Evolutionary conservation across 2,113 vertebrate genomes (phyloP).

Genomic region (Pedetes capensis): DNA sequence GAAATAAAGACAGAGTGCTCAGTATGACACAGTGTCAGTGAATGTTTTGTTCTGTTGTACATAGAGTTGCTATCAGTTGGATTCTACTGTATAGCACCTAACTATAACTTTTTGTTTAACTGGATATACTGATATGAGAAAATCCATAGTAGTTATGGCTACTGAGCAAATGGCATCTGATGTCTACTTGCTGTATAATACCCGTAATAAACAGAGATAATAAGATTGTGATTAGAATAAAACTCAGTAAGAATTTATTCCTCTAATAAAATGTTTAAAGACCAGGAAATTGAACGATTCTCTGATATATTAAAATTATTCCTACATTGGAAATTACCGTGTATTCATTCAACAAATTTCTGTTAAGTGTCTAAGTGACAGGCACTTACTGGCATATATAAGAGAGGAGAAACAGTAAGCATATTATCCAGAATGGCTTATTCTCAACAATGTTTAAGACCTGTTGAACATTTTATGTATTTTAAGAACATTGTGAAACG

Average conservation of each 20-base stretch:
- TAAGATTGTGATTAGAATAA: conserved; percentile 30
- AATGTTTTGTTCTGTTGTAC: no score
- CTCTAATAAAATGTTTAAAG: conserved; percentile 65
- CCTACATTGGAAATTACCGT: conserved; percentile 45
- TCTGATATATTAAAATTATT: conserved; percentile 57
- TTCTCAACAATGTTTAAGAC: conserved; percentile 21
- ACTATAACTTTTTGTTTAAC: background rate
- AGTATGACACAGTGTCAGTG: no score
- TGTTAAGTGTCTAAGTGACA: conserved; percentile 9
- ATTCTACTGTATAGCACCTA: no score
- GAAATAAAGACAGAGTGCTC: no score
- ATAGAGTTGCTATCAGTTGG: no score
- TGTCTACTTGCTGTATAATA: background rate
- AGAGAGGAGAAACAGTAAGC: background rate
- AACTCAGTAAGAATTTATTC: conserved; percentile 51
- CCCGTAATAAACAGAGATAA: conserved; percentile 58
- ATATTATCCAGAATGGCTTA: background rate
- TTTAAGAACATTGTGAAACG: background rate
- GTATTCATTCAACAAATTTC: conserved; percentile 38
- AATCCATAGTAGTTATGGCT: background rate
- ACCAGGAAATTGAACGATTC: conserved; percentile 56
- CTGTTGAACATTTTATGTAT: background rate
- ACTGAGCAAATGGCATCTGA: background rate
- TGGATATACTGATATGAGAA: background rate
- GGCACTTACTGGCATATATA: background rate